Evolutionary conservation across 2,797 vertebrate species (phyloP), one percentile per base, ranked within the genome.

Genomic region (Tangara arthus): DNA sequence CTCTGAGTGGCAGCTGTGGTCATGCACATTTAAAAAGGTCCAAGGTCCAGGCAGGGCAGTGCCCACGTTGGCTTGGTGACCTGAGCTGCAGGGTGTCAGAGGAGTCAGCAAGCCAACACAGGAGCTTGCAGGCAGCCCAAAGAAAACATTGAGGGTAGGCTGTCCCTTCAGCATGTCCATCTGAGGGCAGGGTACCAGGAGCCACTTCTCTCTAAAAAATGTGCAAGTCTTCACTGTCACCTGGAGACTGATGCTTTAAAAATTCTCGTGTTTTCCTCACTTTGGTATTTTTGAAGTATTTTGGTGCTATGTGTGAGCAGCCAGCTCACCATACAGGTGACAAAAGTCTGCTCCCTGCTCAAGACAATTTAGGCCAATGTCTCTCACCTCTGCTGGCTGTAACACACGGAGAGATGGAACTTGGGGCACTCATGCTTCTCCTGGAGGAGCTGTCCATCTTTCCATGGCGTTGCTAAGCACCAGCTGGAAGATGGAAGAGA

Each of bases 21-120:
- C 35, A 47, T 21, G 69, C 27, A 24, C 26, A 35, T 63, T 77
- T 75, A 23, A 57, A 61, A 81, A 57, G 57, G 15, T 19, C 64
- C 21, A 49, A 60, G 28, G 37, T 57, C 35, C 50, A 61, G 44
- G 42, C 27, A 75, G 28, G 10, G 7, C 39, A 50, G 24, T 18
- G 50, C 16, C 22, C 46, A 46, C 8, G 21, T 11, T 83, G 37
- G 39, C 16, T 56, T 84, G 53, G 14, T 49, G 47, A 71, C 28
- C 46, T 22, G 5, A 72, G 35, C 59, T 85, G 64, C 19, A 9
- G n/a, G 4, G 16, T 37, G 37, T 41, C 1, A 1, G 37, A 60
- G 11, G 4, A 89, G 35, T 26, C 52, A 80, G 11, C 0, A 0
- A 66, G 53, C 12, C 22, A n/a, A 15, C 4, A 37, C 0, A 0